Conservation (phyloP, 2,888 invertebrate genomes). For the Volucella bombylans region DNA sequence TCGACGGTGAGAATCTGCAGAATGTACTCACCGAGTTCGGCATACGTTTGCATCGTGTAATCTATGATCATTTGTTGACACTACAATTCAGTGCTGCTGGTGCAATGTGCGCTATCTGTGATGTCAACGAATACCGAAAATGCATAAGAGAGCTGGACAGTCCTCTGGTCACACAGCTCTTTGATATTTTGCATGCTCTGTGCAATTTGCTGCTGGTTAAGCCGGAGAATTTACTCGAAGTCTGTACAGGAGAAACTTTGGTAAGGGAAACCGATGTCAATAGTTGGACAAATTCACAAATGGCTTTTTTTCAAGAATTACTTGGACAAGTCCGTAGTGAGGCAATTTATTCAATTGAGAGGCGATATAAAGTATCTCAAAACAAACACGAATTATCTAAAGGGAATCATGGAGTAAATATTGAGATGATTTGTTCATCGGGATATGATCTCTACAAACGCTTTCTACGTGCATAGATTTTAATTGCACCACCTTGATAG, state of each 20-base stretch:
- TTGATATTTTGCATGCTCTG: slow-evolving; percentile 96
- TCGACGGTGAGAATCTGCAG: slow-evolving; percentile 96
- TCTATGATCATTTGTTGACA: slow-evolving; percentile 96
- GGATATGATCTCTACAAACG: no score
- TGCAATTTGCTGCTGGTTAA: slow-evolving; percentile 97
- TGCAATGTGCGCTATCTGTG: slow-evolving; percentile 98
- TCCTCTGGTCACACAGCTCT: slow-evolving; percentile 91
- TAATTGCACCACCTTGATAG: no score
- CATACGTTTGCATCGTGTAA: slow-evolving; percentile 93
- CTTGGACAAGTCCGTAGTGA: slow-evolving; percentile 93
- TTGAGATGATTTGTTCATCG: neutral
- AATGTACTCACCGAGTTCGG: slow-evolving; percentile 94
- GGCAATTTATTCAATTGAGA: slow-evolving; percentile 96
- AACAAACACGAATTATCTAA: slow-evolving; percentile 86
- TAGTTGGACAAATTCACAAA: slow-evolving; percentile 15
- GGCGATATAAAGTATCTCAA: slow-evolving; percentile 94
- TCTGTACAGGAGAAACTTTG: slow-evolving; percentile 96
- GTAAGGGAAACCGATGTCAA: slow-evolving; percentile 84
- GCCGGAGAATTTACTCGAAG: slow-evolving; percentile 97
- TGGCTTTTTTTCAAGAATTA: slow-evolving; percentile 88
- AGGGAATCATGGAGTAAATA: slow-evolving; percentile 83
- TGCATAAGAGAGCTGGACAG: slow-evolving; percentile 90
- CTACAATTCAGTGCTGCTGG: slow-evolving; percentile 97
- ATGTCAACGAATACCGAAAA: slow-evolving; percentile 97
- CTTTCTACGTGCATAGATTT: no score